Conservation (phyloP, 2,797 vertebrate species). For the Mormyrops attenuatus region DNA sequence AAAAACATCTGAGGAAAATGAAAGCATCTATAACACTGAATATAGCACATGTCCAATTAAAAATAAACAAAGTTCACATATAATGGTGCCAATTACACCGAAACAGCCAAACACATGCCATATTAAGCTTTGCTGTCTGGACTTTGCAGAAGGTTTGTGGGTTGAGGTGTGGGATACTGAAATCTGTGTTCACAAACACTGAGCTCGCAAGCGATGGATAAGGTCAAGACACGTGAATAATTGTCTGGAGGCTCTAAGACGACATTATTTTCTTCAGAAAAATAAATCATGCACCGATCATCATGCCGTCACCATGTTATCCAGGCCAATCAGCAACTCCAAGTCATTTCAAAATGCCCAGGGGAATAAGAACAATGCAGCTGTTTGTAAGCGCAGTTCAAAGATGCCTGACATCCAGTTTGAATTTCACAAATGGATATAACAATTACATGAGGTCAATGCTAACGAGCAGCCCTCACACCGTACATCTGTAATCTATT, state of each 20-base stretch:
- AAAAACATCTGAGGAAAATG: slow-evolving; percentile 46
- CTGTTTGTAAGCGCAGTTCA: slow-evolving; percentile 54
- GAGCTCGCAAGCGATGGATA: neutral
- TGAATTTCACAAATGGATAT: slow-evolving; percentile 71
- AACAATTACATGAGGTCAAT: slow-evolving; percentile 68
- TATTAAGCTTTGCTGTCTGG: neutral
- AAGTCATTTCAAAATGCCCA: slow-evolving; percentile 42
- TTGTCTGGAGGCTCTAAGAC: neutral
- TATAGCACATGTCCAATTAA: neutral
- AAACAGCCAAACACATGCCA: too few species aligned
- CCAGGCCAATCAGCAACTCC: slow-evolving; percentile 33
- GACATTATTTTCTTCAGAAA: slow-evolving; percentile 12
- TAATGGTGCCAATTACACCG: neutral
- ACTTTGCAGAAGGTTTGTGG: neutral
- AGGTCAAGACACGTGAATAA: neutral
- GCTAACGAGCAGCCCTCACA: slow-evolving; percentile 59
- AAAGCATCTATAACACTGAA: neutral
- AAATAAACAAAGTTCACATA: neutral
- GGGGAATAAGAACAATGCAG: slow-evolving; percentile 45
- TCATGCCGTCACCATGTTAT: neutral
- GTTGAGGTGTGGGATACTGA: neutral
- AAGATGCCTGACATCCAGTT: slow-evolving; percentile 64
- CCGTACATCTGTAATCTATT: slow-evolving; percentile 68
- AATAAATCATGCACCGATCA: slow-evolving; percentile 35
- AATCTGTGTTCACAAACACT: neutral